Conservation (phyloP, 1,140 invertebrate genomes). For the Drosophila truncata region DNA sequence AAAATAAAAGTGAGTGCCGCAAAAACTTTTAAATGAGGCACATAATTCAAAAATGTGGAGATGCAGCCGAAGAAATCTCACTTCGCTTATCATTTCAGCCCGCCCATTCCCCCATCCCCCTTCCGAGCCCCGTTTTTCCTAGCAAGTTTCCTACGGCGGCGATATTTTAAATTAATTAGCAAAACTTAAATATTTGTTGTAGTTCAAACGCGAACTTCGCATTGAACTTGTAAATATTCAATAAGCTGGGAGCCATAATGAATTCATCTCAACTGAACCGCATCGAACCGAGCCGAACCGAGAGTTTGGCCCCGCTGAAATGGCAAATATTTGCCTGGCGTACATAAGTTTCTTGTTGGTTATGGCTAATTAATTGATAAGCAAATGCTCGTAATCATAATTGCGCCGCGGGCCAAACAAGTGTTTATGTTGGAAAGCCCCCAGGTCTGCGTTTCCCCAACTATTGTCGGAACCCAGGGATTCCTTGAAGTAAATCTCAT, state of each 20-base stretch:
- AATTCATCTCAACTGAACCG: conserved; percentile 38
- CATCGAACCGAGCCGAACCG: conserved; percentile 6
- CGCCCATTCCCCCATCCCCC: background rate
- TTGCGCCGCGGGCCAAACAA: conserved; percentile 35
- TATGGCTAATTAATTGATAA: conserved; percentile 82
- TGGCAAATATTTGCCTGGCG: conserved; percentile 65
- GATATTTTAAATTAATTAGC: conserved; percentile 79
- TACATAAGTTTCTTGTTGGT: conserved; percentile 72
- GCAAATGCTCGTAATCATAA: conserved; percentile 72
- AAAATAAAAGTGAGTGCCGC: conserved; percentile 48
- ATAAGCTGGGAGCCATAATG: conserved; percentile 43
- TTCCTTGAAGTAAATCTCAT: background rate
- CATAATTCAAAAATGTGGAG: conserved; percentile 76
- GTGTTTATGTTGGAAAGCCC: conserved; percentile 25
- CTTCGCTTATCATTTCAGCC: conserved; percentile 12
- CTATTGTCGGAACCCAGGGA: background rate
- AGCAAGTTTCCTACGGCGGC: conserved; percentile 40
- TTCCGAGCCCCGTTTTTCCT: background rate
- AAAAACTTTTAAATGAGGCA: conserved; percentile 80
- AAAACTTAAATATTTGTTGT: conserved; percentile 78
- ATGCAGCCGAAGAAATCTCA: conserved; percentile 24
- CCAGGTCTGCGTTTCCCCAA: conserved; percentile 1
- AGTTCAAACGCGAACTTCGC: conserved; percentile 74
- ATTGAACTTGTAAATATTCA: conserved; percentile 78
- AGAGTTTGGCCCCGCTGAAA: conserved; percentile 35